Conservation (phyloP, 1,140 invertebrate species). For the Laupala kohalensis region DNA sequence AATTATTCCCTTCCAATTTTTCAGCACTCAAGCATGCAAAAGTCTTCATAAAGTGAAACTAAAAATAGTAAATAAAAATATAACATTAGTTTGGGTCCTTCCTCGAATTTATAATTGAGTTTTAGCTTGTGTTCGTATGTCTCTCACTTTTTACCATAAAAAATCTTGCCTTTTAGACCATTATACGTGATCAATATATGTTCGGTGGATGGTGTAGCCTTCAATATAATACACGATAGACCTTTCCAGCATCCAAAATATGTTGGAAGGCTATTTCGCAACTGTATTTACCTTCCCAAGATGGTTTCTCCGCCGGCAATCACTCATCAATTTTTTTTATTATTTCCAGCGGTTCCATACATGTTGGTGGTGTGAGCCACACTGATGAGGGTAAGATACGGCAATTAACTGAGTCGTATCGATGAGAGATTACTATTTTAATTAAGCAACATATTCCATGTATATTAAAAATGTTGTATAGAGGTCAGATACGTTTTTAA, state of each 20-base stretch:
- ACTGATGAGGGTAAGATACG: neutral
- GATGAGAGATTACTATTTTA: neutral
- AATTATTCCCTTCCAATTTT: no score
- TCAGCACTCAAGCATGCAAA: no score
- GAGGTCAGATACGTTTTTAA: neutral
- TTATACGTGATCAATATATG: no score
- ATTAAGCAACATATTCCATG: neutral
- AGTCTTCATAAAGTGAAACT: no score
- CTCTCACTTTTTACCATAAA: no score
- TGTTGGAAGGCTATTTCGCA: neutral
- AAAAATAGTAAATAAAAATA: no score
- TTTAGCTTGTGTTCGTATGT: no score
- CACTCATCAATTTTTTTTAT: neutral
- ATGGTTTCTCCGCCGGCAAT: neutral
- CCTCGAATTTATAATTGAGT: no score
- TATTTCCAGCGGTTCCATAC: neutral
- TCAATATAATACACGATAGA: neutral
- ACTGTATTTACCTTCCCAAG: neutral
- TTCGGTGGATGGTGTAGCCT: no score
- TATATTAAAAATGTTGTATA: neutral
- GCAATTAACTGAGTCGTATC: neutral
- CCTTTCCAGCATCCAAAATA: neutral
- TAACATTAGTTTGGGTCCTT: no score
- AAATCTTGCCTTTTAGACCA: no score
- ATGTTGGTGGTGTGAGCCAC: neutral